Evolutionary conservation across 2,113 vertebrate species (phyloP).

Genomic region (Elachura formosa): DNA sequence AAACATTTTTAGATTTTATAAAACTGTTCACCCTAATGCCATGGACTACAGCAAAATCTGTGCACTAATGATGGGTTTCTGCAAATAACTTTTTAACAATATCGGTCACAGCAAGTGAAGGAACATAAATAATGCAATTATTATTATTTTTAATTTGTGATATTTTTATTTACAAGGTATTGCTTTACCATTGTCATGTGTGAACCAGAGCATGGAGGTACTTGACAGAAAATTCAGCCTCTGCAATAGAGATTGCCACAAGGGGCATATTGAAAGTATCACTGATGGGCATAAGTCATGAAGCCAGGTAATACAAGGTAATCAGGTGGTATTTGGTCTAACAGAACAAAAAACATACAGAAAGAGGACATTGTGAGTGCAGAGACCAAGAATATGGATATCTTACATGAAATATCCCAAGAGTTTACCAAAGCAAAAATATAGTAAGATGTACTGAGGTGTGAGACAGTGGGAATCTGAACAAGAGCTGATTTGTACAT

Average conservation of each 20-base stretch:
- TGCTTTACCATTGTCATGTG: neutral
- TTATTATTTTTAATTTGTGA: neutral
- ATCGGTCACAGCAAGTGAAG: neutral
- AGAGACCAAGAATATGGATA: neutral
- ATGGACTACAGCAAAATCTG: neutral
- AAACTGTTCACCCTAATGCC: neutral
- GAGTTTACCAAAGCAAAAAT: neutral
- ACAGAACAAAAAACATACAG: neutral
- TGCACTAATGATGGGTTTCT: neutral
- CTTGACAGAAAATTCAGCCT: neutral
- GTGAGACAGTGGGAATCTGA: neutral
- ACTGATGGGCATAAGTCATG: neutral
- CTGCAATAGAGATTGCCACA: neutral
- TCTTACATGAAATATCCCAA: neutral
- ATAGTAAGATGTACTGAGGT: fast-evolving
- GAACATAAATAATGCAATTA: neutral
- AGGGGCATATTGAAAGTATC: neutral
- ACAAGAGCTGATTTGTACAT: neutral
- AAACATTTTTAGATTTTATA: neutral
- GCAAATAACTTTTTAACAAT: neutral
- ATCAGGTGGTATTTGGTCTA: neutral
- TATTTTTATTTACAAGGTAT: neutral
- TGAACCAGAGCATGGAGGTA: neutral
- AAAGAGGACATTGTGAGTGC: neutral
- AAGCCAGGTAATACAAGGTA: neutral